These are phyloP conservation scores for Limnephilus auricula DNA, from an alignment of 2,888 invertebrate genomes.

Conservation along the genomic window DNA sequence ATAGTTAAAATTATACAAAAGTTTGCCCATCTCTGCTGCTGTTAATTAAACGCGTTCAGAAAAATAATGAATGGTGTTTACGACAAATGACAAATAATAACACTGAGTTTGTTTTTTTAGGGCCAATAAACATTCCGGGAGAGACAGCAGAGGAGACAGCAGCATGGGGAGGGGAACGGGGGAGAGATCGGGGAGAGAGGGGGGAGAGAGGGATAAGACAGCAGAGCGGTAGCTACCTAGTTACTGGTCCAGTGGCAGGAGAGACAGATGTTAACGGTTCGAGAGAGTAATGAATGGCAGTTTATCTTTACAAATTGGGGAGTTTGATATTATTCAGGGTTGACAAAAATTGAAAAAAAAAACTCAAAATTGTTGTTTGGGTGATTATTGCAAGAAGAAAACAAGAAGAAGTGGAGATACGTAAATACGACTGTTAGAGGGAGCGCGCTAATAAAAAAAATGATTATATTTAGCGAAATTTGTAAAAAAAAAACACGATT, in stretches of 20 bases:
- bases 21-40: background rate
- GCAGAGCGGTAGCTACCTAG: background rate
- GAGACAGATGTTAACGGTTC: conserved; percentile 31
- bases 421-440: no score
- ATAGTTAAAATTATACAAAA: background rate
- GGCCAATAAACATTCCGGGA: conserved; percentile 59
- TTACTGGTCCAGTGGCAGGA: background rate
- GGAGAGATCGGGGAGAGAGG: background rate
- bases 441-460: no score
- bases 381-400: no score
- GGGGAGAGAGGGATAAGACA: background rate
- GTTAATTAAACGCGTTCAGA: conserved; percentile 24
- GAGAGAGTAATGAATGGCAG: conserved; percentile 29
- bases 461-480: no score
- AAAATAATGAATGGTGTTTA: conserved; percentile 28
- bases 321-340: background rate
- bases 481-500: no score
- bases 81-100: conserved; percentile 4
- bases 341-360: background rate
- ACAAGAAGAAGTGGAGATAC: no score
- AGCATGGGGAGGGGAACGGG: background rate
- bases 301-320: conserved; percentile 28
- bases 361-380: no score
- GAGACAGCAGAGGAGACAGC: background rate
- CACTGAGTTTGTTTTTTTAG: conserved; percentile 53